Conservation (phyloP, 2,797 vertebrate species). For the Linurgus olivaceus region DNA sequence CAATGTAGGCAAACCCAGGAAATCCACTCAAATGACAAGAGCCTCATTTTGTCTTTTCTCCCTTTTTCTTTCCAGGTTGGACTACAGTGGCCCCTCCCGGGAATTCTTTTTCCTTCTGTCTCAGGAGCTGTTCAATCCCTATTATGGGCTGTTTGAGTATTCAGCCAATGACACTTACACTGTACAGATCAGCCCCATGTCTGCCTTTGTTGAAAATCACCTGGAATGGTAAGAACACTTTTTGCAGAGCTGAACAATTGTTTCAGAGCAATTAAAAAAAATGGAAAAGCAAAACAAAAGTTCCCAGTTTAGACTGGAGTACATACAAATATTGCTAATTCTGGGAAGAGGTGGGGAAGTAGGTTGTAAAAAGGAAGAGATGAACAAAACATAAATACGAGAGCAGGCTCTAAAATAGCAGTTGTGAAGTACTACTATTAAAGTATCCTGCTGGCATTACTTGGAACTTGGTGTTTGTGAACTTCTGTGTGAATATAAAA, state of each 20-base stretch:
- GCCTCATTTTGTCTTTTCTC: neutral
- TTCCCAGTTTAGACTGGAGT: neutral
- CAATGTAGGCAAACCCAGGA: neutral
- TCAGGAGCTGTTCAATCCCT: conserved; percentile 98
- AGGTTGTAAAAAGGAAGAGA: neutral
- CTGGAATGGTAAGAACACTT: conserved; percentile 87
- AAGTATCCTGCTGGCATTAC: neutral
- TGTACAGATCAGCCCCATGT: conserved; percentile 98
- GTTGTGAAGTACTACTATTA: neutral
- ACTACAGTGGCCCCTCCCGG: conserved; percentile 95
- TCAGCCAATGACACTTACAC: conserved; percentile 97
- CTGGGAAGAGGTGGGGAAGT: neutral
- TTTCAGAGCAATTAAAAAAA: neutral
- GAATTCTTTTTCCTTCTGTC: conserved; percentile 98
- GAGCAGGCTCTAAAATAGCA: neutral
- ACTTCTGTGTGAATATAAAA: neutral
- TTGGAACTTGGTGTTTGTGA: neutral
- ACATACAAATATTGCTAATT: neutral
- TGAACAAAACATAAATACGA: neutral
- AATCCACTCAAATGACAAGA: neutral
- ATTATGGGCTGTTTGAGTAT: conserved; percentile 98
- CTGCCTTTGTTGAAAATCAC: conserved; percentile 96
- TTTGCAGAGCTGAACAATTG: neutral
- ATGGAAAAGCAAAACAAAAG: neutral
- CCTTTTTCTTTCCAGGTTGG: conserved; percentile 80